phyloP scores from a whole-genome alignment of 2,113 vertebrate genomes.

The Oncorhynchus masou region DNA sequence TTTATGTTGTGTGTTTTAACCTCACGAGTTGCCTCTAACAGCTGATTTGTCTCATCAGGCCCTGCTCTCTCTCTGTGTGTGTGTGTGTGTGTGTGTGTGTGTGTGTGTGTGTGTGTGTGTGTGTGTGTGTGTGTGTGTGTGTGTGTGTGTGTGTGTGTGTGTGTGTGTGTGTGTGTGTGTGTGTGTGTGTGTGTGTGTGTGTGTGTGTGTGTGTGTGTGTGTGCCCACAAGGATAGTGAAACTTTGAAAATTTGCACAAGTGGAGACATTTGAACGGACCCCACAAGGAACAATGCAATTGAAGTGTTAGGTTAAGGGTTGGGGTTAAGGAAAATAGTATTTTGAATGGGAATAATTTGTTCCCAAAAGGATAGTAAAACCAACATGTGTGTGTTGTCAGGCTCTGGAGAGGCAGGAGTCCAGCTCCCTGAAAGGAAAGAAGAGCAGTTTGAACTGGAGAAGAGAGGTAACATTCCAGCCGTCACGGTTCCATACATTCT shows the following conservation, averaged over 20 bases:
- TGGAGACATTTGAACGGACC: too few species aligned
- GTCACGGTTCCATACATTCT: too few species aligned
- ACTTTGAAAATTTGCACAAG: too few species aligned
- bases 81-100: background rate
- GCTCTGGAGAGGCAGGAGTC: constrained; percentile 55
- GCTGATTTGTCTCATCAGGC: constrained; percentile 18
- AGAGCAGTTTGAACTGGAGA: constrained; percentile 17
- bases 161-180: background rate
- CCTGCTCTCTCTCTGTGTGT: background rate
- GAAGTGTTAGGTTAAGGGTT: too few species aligned
- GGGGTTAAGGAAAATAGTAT: too few species aligned
- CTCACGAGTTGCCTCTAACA: background rate
- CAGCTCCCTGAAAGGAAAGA: constrained; percentile 24
- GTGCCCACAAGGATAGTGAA: background rate
- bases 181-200: too few species aligned
- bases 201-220: background rate
- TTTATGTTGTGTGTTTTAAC: background rate
- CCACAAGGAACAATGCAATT: too few species aligned
- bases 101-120: background rate
- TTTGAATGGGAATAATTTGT: too few species aligned
- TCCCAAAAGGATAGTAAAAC: too few species aligned
- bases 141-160: background rate
- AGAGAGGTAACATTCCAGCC: constrained; percentile 25
- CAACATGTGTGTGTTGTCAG: constrained; percentile 24
- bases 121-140: background rate